Conservation (phyloP, 2,797 vertebrate genomes). For the Simalia tracyae region DNA sequence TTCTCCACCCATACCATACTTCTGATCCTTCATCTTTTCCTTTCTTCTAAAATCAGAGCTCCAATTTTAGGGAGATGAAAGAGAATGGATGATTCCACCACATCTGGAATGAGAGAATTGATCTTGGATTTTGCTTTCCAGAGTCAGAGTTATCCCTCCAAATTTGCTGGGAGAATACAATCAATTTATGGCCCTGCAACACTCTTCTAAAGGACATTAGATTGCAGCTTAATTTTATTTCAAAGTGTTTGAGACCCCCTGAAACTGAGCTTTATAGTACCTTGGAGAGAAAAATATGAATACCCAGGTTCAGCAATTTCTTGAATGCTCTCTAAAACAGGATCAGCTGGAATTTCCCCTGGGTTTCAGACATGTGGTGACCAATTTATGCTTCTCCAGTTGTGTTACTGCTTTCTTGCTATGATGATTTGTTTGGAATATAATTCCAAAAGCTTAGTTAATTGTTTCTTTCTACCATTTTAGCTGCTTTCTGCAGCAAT, state of each 20-base stretch:
- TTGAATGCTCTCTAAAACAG: not conserved
- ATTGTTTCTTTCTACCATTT: conserved; percentile 55
- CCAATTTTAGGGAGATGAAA: not conserved
- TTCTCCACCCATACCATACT: not conserved
- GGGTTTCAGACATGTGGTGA: not conserved
- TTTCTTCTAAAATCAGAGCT: not conserved
- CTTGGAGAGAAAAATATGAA: not conserved
- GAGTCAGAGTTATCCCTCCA: not conserved
- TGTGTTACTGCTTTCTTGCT: conserved; percentile 42
- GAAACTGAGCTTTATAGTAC: not conserved
- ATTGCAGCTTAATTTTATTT: conserved; percentile 9
- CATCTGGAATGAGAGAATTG: not conserved
- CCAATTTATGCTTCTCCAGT: conserved; percentile 38
- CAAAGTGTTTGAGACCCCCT: not conserved
- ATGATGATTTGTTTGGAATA: conserved; percentile 53
- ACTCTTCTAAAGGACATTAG: not conserved
- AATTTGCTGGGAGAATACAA: not conserved
- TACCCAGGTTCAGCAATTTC: not conserved
- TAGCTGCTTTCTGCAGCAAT: conserved; percentile 63
- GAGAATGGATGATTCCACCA: not conserved
- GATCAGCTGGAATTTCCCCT: not conserved
- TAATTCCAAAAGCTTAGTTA: conserved; percentile 31
- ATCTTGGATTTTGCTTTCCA: not conserved
- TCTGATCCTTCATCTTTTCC: not conserved
- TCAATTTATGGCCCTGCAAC: not conserved